These are phyloP conservation scores for Orthosia gracilis DNA, from an alignment of 2,888 invertebrate species.

Conservation along the genomic window DNA sequence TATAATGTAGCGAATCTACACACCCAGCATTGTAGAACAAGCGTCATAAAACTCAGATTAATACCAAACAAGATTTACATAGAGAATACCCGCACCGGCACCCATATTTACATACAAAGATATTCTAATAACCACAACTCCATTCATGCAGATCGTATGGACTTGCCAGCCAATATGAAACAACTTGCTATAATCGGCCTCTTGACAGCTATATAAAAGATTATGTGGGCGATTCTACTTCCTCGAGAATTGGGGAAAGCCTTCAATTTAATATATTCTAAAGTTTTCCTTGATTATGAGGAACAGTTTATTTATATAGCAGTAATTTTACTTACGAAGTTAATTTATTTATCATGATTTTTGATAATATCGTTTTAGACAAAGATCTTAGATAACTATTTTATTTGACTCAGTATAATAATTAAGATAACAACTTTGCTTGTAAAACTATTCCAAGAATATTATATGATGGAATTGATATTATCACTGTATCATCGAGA, in stretches of 20 bases:
- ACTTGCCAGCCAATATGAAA: conserved; percentile 49
- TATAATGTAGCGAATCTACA: conserved; percentile 34
- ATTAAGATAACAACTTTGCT: conserved; percentile 26
- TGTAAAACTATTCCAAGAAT: conserved; percentile 42
- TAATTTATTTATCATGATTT: neutral
- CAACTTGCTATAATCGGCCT: conserved; percentile 44
- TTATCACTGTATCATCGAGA: conserved; percentile 4
- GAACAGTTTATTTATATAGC: neutral
- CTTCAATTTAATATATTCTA: conserved; percentile 2
- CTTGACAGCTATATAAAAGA: conserved; percentile 15
- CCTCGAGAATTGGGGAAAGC: conserved; percentile 12
- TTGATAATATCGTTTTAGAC: neutral
- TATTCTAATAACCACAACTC: conserved; percentile 60
- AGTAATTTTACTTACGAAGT: neutral
- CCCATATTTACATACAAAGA: conserved; percentile 66
- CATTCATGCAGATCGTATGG: conserved; percentile 61
- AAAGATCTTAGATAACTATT: conserved; percentile 24
- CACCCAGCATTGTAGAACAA: conserved; percentile 40
- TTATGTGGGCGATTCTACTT: conserved; percentile 34
- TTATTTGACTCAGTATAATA: conserved; percentile 15
- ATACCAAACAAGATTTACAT: conserved; percentile 58
- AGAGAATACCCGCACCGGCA: conserved; percentile 55
- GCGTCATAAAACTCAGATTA: conserved; percentile 49
- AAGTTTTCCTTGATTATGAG: neutral
- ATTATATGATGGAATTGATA: conserved; percentile 19